Evolutionary conservation across 2,888 invertebrate genomes (phyloP).

Genomic region (Ophioninae sp.): DNA sequence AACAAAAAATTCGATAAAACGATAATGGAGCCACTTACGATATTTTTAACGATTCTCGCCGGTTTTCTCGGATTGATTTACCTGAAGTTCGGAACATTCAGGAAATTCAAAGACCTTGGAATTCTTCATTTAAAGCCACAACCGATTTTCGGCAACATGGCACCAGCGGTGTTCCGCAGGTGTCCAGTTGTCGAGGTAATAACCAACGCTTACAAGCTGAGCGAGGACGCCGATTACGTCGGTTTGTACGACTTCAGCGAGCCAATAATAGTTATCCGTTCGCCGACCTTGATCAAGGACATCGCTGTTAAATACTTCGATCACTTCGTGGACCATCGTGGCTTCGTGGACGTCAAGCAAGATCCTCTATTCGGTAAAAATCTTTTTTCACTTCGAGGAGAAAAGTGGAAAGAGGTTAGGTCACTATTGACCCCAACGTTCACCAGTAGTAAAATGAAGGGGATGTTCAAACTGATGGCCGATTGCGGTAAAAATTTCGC

Average conservation of each 20-base stretch:
- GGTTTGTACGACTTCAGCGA: slow-evolving; percentile 71
- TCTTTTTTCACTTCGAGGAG: slow-evolving; percentile 52
- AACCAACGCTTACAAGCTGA: slow-evolving; percentile 58
- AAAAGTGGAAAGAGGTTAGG: slow-evolving; percentile 54
- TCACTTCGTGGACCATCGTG: slow-evolving; percentile 56
- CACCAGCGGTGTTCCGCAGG: slow-evolving; percentile 45
- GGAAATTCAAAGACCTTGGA: slow-evolving; percentile 31
- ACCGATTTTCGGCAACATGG: slow-evolving; percentile 61
- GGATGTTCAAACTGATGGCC: slow-evolving; percentile 60
- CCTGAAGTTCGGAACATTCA: slow-evolving; percentile 6
- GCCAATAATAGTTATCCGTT: slow-evolving; percentile 72
- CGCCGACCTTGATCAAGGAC: slow-evolving; percentile 75
- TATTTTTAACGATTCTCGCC: slow-evolving; percentile 49
- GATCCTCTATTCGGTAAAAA: slow-evolving; percentile 59
- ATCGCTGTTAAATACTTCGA: slow-evolving; percentile 67
- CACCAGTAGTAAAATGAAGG: slow-evolving; percentile 62
- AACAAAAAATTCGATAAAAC: not conserved
- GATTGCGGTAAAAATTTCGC: slow-evolving; percentile 54
- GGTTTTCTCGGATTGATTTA: slow-evolving; percentile 15
- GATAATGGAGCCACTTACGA: slow-evolving; percentile 7
- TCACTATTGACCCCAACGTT: slow-evolving; percentile 57
- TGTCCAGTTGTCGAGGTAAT: slow-evolving; percentile 36
- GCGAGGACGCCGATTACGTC: slow-evolving; percentile 63
- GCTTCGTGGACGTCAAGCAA: slow-evolving; percentile 39
- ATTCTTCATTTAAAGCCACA: slow-evolving; percentile 17